phyloP scores from a whole-genome alignment of 2,888 invertebrate species.

The Epirrhoe tristata region DNA sequence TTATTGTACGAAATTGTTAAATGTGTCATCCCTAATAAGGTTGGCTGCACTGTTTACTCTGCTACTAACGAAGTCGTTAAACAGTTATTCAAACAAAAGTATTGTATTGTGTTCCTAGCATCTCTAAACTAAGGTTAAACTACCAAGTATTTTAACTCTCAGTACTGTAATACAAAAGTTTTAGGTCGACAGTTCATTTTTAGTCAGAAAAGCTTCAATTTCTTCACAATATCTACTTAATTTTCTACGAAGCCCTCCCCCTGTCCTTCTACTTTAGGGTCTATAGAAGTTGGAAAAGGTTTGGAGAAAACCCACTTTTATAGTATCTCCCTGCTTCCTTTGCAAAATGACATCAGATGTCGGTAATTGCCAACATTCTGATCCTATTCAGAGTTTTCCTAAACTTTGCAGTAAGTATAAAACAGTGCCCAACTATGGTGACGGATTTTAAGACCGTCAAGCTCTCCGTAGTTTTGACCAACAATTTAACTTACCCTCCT shows the following conservation, averaged over 20 bases:
- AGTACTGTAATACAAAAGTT: background rate
- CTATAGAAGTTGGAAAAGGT: background rate
- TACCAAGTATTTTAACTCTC: background rate
- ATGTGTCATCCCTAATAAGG: conserved; percentile 10
- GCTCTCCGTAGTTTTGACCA: no score
- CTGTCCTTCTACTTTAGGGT: background rate
- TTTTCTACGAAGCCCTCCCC: background rate
- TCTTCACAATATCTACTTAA: background rate
- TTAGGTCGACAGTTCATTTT: background rate
- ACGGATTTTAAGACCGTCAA: no score
- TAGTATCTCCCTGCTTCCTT: background rate
- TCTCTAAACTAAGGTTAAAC: conserved; percentile 8
- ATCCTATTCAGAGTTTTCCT: background rate
- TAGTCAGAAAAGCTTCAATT: background rate
- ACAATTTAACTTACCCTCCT: no score
- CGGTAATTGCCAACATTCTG: background rate
- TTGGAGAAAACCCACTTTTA: background rate
- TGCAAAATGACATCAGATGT: background rate
- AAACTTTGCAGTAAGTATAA: background rate
- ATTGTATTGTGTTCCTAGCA: conserved; percentile 5
- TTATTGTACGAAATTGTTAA: no score
- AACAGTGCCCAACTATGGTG: no score
- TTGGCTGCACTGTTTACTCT: conserved; percentile 16
- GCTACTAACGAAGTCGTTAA: conserved; percentile 24
- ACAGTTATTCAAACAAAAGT: conserved; percentile 28